phyloP scores from a whole-genome alignment of 2,797 vertebrate species.

The Phoeniculus purpureus region DNA sequence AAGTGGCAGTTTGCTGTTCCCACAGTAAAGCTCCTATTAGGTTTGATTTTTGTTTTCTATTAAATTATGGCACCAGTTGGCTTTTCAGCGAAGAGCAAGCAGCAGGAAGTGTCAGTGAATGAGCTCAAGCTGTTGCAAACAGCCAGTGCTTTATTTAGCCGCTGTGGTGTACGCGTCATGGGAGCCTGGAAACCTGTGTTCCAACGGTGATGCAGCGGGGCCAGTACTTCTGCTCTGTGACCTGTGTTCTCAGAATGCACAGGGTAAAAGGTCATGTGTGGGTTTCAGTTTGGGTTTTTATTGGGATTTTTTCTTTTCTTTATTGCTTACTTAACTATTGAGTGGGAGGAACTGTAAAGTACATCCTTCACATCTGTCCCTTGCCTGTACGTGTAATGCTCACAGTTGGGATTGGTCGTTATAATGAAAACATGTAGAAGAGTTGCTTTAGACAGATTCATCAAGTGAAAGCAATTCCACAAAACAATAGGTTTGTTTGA shows the following conservation, averaged over 20 bases:
- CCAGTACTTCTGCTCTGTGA: not conserved
- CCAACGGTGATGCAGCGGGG: not conserved
- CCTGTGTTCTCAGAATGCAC: not conserved
- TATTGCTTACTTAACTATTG: not conserved
- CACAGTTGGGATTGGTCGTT: not conserved
- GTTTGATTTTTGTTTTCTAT: not conserved
- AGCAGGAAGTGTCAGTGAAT: slow-evolving; percentile 40
- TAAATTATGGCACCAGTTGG: not conserved
- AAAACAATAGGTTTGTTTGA: not conserved
- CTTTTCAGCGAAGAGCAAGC: not conserved
- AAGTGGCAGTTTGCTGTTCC: not conserved
- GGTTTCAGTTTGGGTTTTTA: not conserved
- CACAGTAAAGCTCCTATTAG: not conserved
- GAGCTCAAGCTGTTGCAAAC: slow-evolving; percentile 12
- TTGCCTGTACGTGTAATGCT: not conserved
- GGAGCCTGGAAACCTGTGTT: not conserved
- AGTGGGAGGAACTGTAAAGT: not conserved
- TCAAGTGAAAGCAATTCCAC: not conserved
- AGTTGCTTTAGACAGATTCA: not conserved
- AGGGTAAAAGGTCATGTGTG: not conserved
- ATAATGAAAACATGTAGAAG: not conserved
- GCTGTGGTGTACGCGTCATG: not conserved
- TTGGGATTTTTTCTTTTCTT: not conserved
- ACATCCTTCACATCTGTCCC: not conserved
- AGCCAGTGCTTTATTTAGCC: slow-evolving; percentile 12